phyloP scores from a whole-genome alignment of 1,140 invertebrate species.

The Trinorchestia longiramus region DNA sequence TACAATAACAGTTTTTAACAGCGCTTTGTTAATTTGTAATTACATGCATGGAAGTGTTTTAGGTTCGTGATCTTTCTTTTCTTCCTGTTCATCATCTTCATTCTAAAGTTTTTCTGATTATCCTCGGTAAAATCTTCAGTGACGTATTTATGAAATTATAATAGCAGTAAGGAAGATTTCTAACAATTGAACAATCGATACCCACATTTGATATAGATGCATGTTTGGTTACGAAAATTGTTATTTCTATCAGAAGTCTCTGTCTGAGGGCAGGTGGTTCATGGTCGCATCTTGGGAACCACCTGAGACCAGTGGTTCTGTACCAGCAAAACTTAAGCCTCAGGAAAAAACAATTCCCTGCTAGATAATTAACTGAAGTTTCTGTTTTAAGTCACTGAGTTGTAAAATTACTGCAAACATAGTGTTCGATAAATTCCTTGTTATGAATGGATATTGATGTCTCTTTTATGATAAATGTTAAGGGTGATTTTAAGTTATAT shows the following conservation, averaged over 20 bases:
- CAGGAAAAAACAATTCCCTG: background rate
- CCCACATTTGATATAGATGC: too few species aligned
- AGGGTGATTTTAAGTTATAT: background rate
- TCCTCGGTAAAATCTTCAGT: too few species aligned
- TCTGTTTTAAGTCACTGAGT: background rate
- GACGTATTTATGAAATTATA: too few species aligned
- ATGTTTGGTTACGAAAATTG: too few species aligned
- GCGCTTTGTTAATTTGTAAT: background rate
- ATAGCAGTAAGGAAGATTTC: too few species aligned
- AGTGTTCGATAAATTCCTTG: background rate
- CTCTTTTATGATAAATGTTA: background rate
- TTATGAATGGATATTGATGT: background rate
- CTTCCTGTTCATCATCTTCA: background rate
- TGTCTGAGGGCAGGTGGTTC: background rate
- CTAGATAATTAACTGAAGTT: background rate
- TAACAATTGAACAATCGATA: too few species aligned
- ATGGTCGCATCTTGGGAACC: background rate
- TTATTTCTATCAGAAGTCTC: background rate
- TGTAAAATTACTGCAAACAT: background rate
- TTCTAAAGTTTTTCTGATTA: too few species aligned
- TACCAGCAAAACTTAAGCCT: background rate
- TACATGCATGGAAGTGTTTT: background rate
- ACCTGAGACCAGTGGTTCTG: background rate
- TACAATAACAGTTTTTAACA: background rate
- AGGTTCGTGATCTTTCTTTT: background rate